phyloP scores from a whole-genome alignment of 2,797 vertebrate genomes.

The Clarias platycephalus region DNA sequence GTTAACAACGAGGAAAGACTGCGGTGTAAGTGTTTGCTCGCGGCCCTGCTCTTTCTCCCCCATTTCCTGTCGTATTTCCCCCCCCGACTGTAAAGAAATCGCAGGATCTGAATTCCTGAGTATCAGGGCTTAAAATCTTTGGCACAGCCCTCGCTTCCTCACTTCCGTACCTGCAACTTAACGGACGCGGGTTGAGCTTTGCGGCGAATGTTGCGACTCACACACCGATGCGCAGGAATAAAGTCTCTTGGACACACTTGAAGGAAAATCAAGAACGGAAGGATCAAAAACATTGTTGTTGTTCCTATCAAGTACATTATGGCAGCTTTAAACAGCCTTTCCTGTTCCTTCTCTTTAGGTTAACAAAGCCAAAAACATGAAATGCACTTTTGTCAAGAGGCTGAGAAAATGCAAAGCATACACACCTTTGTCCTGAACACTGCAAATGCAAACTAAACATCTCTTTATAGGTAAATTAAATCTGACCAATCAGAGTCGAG shows the following conservation, averaged over 20 bases:
- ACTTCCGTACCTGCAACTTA: conserved; percentile 11
- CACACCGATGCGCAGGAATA: neutral
- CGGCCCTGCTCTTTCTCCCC: conserved; percentile 20
- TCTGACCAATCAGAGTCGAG: neutral
- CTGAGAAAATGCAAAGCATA: neutral
- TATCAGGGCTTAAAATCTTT: conserved; percentile 12
- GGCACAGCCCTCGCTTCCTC: neutral
- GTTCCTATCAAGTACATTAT: neutral
- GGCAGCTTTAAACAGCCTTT: neutral
- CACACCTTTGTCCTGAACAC: neutral
- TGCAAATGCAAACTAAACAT: neutral
- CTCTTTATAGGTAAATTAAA: neutral
- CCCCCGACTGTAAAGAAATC: neutral
- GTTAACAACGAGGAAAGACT: neutral
- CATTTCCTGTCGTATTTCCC: conserved; percentile 26
- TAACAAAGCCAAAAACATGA: neutral
- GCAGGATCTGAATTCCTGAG: conserved; percentile 32
- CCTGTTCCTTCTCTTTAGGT: no score
- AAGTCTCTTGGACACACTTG: neutral
- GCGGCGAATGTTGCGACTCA: neutral
- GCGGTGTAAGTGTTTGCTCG: neutral
- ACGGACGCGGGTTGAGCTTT: neutral
- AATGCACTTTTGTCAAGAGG: no score
- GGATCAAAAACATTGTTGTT: neutral
- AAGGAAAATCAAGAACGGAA: neutral